Conservation (phyloP, 2,113 vertebrate species). For the Halichoeres trimaculatus region DNA sequence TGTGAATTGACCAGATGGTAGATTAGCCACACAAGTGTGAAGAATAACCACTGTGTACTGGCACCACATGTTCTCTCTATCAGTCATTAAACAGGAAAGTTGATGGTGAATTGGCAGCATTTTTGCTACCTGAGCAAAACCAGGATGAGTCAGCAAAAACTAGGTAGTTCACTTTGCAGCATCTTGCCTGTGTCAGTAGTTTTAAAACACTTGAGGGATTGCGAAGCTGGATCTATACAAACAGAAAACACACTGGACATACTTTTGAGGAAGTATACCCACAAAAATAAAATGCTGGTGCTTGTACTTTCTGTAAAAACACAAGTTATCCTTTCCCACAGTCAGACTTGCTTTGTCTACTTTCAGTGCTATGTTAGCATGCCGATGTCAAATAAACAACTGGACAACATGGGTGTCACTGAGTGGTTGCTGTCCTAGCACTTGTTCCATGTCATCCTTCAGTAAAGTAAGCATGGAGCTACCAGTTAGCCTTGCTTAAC, state of each 20-base stretch:
- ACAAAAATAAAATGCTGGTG: background rate
- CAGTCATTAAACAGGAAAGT: slow-evolving; percentile 18
- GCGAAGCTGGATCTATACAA: background rate
- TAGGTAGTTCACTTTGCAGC: background rate
- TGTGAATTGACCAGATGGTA: slow-evolving; percentile 43
- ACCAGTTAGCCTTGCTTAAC: no score
- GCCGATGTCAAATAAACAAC: background rate
- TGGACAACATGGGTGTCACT: background rate
- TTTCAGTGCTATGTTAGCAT: no score
- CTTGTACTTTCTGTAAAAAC: no score
- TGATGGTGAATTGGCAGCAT: slow-evolving; percentile 15
- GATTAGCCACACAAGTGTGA: slow-evolving; percentile 37
- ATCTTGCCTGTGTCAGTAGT: background rate
- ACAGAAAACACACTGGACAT: background rate
- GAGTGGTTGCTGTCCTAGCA: background rate
- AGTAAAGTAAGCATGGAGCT: no score
- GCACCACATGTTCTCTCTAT: slow-evolving; percentile 13
- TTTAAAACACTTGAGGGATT: background rate
- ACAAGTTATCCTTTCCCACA: no score
- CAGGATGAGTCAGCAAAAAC: slow-evolving; percentile 31
- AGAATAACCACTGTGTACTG: slow-evolving; percentile 35
- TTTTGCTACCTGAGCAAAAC: slow-evolving; percentile 16
- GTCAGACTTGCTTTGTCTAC: no score
- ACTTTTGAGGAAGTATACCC: background rate
- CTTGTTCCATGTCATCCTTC: no score